Evolutionary conservation across 2,113 vertebrate species (phyloP).

Genomic region (Psilopogon haemacephalus): DNA sequence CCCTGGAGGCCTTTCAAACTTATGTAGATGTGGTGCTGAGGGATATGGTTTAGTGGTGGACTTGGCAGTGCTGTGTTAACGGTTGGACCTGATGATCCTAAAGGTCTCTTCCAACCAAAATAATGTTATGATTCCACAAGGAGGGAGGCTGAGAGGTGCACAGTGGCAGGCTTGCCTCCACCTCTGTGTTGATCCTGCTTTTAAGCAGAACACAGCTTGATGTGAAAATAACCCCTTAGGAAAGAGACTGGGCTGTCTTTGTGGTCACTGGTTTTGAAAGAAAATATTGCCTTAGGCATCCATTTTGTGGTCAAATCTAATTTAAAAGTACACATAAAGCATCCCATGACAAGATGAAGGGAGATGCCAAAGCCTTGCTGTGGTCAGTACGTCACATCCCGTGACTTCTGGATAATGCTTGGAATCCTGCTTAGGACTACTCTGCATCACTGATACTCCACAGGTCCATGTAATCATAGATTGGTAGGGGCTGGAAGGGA

Average conservation of each 20-base stretch:
- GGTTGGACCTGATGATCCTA: too few relatives aligned
- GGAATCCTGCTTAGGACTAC: not conserved
- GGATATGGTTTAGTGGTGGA: too few relatives aligned
- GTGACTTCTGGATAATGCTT: not conserved
- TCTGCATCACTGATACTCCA: not conserved
- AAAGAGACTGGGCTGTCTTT: not conserved
- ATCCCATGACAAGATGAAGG: not conserved
- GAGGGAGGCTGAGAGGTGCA: not conserved
- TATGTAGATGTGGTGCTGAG: too few relatives aligned
- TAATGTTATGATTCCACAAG: too few relatives aligned
- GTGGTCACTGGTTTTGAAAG: not conserved
- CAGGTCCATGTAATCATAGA: not conserved
- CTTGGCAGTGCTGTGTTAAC: too few relatives aligned
- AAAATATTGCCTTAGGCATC: not conserved
- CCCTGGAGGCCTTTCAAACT: too few relatives aligned
- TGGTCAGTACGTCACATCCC: not conserved
- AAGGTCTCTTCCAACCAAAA: too few relatives aligned
- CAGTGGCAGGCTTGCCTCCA: not conserved
- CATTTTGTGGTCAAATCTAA: not conserved
- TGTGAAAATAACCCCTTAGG: not conserved
- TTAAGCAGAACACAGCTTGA: not conserved
- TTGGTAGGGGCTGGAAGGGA: too few relatives aligned
- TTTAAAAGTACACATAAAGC: not conserved
- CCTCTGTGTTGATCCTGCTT: accelerated
- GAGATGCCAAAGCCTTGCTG: not conserved